These are phyloP conservation scores for Chloropsis cyanopogon DNA, from an alignment of 2,113 vertebrate species.

Conservation along the genomic window DNA sequence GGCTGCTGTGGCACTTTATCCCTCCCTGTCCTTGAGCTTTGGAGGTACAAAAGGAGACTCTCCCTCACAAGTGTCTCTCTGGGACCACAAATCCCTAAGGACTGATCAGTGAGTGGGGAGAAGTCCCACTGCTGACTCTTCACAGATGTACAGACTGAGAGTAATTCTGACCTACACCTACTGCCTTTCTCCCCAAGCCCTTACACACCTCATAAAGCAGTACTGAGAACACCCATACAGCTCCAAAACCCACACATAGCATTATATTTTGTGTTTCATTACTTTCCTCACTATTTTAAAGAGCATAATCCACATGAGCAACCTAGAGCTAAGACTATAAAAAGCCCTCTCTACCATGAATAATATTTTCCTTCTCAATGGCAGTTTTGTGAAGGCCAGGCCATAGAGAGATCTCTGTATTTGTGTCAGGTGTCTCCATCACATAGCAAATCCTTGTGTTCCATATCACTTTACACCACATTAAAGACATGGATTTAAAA, in stretches of 20 bases:
- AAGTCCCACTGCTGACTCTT: background rate
- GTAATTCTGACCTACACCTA: background rate
- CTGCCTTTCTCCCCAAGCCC: background rate
- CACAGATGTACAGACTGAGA: background rate
- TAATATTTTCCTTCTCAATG: background rate
- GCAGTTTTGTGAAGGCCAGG: background rate
- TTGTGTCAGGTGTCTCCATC: background rate
- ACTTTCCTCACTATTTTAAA: background rate
- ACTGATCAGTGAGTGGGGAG: background rate
- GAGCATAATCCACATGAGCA: background rate
- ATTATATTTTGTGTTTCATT: background rate
- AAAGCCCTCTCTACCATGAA: background rate
- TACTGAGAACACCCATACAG: background rate
- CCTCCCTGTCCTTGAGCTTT: background rate
- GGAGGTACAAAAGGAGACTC: background rate
- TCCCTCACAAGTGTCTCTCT: fast-evolving
- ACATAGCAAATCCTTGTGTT: background rate
- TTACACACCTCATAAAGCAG: background rate
- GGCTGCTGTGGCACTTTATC: background rate
- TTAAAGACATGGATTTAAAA: background rate
- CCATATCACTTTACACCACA: background rate
- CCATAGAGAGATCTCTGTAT: background rate
- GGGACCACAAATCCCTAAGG: background rate
- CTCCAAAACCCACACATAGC: background rate
- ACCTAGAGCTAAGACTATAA: background rate